Evolutionary conservation across 2,113 vertebrate species (phyloP), one percentile per base, ranked within the genome.

Genomic region (Petrocephalus microphthalmus): DNA sequence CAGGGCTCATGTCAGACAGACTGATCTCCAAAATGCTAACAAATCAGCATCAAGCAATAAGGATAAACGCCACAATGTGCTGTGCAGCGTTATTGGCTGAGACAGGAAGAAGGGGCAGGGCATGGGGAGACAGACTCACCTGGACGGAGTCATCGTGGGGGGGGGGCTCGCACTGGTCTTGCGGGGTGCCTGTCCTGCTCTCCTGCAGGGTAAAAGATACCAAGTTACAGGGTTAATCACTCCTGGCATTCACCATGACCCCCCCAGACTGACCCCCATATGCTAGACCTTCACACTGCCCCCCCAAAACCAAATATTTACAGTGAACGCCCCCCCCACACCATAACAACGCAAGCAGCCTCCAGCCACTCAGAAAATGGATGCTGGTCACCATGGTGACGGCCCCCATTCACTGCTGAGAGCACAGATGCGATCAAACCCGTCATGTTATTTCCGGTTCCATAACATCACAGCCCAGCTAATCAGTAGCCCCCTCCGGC

Each of bases 91-190:
- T 10, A 84, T 45, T 49, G 82, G 45, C 11, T 52, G 47, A 13
- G 47, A 52, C 8, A 37, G 53, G n/a, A 5, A 25, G 7, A n/a
- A 4, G 52, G 2, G 37, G 42, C 37, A 7, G 22, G 37, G 19
- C 78, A 51, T 82, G 71, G 29, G 25, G 25, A 25, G n/a, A 7
- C 74, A 90, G 53, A 25, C 67, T 13, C 53, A 96, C 95, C 94
- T 94, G 92, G 29, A 95, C 89, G 67, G 95, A 91, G 90, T 96
- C 95, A 54, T 96, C 95, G 83, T 94, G 93, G 10, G 92, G 93
- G 10, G 92, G 93, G 84, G 91, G 85, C 52, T 94, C 95, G 82
- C 92, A 74, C 15, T 89, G 7, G 57, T 94, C 93, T 87, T 93
- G 90, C 3, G 13, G 86, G 84, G 89, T 60, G 1, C 89, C 92